Conservation (phyloP, 30 jellyfish, hydroid and myxozoan species). For the Sanderia malayensis region DNA sequence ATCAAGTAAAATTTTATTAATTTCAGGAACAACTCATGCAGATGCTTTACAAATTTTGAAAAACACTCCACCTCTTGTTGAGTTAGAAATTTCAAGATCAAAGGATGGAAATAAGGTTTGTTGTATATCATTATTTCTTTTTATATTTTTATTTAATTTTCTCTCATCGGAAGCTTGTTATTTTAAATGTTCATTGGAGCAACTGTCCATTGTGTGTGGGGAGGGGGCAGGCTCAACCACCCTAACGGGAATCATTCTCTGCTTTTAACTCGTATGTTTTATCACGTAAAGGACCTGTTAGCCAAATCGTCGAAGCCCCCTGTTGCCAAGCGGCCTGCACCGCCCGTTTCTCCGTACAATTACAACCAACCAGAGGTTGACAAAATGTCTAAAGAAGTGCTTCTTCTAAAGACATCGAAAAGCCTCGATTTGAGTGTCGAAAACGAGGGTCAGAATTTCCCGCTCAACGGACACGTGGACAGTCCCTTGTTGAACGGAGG, state of each 20-base stretch:
- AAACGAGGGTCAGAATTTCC: constrained; percentile 15
- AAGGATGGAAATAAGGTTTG: constrained; percentile 41
- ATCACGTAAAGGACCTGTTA: constrained; percentile 1
- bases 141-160: no score
- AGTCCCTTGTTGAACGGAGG: not conserved
- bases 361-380: constrained; percentile 6
- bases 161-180: no score
- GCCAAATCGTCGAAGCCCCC: constrained; percentile 23
- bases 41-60: constrained; percentile 71
- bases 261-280: no score
- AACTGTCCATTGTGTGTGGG: no score
- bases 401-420: constrained; percentile 23
- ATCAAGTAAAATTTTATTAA: not conserved
- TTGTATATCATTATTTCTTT: no score
- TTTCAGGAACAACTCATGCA: constrained; percentile 63
- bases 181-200: no score
- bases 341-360: not conserved
- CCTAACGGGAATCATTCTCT: no score
- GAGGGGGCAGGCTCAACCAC: no score
- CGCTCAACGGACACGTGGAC: not conserved
- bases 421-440: constrained; percentile 41
- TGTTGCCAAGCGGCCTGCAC: constrained; percentile 3
- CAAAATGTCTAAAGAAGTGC: constrained; percentile 17
- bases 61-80: constrained; percentile 93
- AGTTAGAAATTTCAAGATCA: constrained; percentile 54